Evolutionary conservation across 2,888 invertebrate species (phyloP), one percentile per base, ranked within the genome.

Genomic region (Cephus rjabovi): DNA sequence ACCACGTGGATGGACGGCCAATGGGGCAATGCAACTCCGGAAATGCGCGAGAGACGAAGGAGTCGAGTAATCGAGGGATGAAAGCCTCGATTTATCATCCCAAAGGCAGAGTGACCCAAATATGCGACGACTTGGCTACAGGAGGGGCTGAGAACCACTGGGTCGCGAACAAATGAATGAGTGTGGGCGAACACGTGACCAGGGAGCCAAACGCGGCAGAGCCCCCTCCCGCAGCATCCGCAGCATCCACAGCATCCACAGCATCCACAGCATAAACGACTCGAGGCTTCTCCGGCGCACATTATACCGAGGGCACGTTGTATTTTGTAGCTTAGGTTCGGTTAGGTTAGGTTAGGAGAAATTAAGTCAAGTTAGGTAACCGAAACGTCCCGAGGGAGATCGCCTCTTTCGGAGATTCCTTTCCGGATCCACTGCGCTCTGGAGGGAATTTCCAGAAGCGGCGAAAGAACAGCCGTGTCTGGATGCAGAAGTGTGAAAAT

Each of bases 161-260:
- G 79, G 78, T 79, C 74, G 84, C 83, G 86, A 85, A 87, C 88
- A 89, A 88, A 89, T 88, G 89, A 89, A 89, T 88, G 88, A 89
- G 87, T 88, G 86, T 88, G 85, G 87, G 87, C 87, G 87, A 88
- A 83, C 87, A 89, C 89, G 89, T 89, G 89, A 89, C 87, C 85
- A 82, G 86, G 81, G 84, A 88, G 81, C 83, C 83, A 89, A 89
- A 83, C 84, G 77, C 81, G 35, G 74, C 75, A 75, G 75, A 77
- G 75, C 77, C 83, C 73, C 79, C 69, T 74, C n/a, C 30, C 33
- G 74, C 82, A 73, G 77, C 83, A 85, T 82, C 35, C 35, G 4
- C 37, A 35, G 12, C 76, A 35, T 71, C 40, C 35, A 35, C 35
- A 35, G 30, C 23, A 23, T 31, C 70, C 40, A n/a, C 33, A 11